Evolutionary conservation across 2,888 invertebrate species (phyloP), one percentile per base, ranked within the genome.

Genomic region (Flabesymbios commensalis): DNA sequence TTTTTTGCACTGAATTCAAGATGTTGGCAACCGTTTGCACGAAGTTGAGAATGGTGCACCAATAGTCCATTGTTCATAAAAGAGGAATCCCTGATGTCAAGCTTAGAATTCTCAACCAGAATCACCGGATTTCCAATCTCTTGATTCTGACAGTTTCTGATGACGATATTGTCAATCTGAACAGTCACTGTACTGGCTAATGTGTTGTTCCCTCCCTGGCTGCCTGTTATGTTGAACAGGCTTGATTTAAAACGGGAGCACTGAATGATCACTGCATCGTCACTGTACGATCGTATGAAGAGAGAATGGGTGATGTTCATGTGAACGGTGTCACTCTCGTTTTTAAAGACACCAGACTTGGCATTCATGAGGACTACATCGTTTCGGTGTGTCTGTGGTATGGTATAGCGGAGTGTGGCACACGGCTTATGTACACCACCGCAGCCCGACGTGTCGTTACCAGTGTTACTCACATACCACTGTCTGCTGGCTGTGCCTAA

Each of bases 401-500:
- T 24, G 39, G 58, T 33, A 22, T 39, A 58, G 29, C 4, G 14
- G 14, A 58, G 17, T 5, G 58, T 51, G 10, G 5, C 17, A 22
- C 58, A 58, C 17, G 58, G 39, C 5, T 19, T 28, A 7, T 28
- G 17, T 17, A n/a, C 7, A 7, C n/a, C 24, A 28, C 58, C 51
- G 28, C 58, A 58, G 36, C 29, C 19, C 7, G 22, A 2, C 7
- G 19, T n/a, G 22, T 58, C 58, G 2, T 58, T 19, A 10, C 58
- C 58, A 1, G n/a, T 41, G 41, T 49, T 33, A 32, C 41, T 51
- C 26, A 58, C 51, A 22, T 51, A 51, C 28, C 17, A 53, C 53
- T 14, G 36, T 0, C 39, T 22, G n/a, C 53, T 14, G n/a, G 39
- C 39, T 14, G 14, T n/a, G 10, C 17, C 49, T 29, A 28, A 24